phyloP scores from a whole-genome alignment of 2,888 invertebrate species.

The Periphyllus acericola region DNA sequence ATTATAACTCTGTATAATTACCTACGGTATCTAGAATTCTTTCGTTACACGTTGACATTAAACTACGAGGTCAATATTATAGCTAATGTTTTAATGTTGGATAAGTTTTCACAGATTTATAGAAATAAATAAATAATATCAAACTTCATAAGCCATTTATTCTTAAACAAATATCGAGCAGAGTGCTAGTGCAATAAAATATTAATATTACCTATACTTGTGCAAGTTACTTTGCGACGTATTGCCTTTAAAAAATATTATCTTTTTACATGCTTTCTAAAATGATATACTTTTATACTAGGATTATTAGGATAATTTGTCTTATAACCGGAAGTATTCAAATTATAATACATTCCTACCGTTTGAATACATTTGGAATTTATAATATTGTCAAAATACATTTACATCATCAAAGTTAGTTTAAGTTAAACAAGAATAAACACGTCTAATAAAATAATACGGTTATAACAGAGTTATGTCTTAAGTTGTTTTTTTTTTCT shows the following conservation, averaged over 20 bases:
- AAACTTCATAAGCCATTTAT: neutral
- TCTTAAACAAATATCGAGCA: neutral
- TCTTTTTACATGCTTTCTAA: neutral
- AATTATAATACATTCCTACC: neutral
- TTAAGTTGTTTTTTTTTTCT: neutral
- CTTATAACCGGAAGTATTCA: neutral
- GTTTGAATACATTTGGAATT: no score
- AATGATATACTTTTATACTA: neutral
- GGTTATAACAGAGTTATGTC: neutral
- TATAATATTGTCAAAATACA: neutral
- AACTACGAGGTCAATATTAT: neutral
- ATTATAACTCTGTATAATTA: neutral
- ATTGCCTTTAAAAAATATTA: constrained; percentile 10
- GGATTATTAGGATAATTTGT: neutral
- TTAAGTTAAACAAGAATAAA: neutral
- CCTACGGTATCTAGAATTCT: neutral
- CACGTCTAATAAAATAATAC: neutral
- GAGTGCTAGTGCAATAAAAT: neutral
- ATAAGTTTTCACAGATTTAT: neutral
- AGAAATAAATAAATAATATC: neutral
- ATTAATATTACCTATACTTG: constrained; percentile 18
- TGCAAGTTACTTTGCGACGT: neutral
- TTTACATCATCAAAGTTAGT: neutral
- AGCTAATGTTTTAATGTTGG: neutral
- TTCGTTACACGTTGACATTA: neutral